These are phyloP conservation scores for Percina caprodes DNA, from an alignment of 2,113 vertebrate species.

Conservation along the genomic window DNA sequence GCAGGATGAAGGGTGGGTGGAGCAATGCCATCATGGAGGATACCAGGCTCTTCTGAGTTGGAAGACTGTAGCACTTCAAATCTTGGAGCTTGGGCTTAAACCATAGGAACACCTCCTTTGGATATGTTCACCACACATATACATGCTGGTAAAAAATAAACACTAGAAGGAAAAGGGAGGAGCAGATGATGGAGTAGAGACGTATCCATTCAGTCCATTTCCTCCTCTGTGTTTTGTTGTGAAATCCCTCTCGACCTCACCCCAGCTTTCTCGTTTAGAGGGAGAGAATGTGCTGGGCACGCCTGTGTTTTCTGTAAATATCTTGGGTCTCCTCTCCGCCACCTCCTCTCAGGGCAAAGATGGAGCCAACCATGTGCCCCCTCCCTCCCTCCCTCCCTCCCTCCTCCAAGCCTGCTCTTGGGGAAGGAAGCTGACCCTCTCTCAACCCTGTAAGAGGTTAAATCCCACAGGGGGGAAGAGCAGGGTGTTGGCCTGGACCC, in stretches of 20 bases:
- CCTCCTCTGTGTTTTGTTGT: slow-evolving; percentile 36
- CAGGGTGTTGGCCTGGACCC: slow-evolving; percentile 44
- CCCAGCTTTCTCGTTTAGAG: slow-evolving; percentile 42
- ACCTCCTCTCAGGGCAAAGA: slow-evolving; percentile 23
- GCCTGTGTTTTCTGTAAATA: slow-evolving; percentile 65
- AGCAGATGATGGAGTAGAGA: slow-evolving; percentile 58
- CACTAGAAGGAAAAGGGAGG: slow-evolving; percentile 52
- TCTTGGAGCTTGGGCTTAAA: background rate
- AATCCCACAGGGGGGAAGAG: slow-evolving; percentile 30
- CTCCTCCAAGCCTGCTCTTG: background rate
- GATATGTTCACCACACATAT: background rate
- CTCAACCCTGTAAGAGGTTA: slow-evolving; percentile 58
- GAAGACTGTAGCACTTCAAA: background rate
- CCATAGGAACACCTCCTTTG: background rate
- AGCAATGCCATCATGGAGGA: background rate
- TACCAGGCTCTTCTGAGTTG: background rate
- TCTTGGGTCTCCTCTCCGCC: slow-evolving; percentile 11
- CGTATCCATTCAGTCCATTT: slow-evolving; percentile 54
- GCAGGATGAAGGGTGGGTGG: slow-evolving; percentile 1
- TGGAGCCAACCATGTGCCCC: slow-evolving; percentile 2
- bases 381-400: background rate
- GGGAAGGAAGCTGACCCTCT: slow-evolving; percentile 62
- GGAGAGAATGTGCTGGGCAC: slow-evolving; percentile 31
- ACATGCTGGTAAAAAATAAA: slow-evolving; percentile 45
- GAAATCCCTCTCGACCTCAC: slow-evolving; percentile 32